A percentile compares a stretch with the other conserved stretches of the same genome.
phyloP scores from a whole-genome alignment of 2,888 invertebrate genomes.

The Xestia rhomboidea region DNA sequence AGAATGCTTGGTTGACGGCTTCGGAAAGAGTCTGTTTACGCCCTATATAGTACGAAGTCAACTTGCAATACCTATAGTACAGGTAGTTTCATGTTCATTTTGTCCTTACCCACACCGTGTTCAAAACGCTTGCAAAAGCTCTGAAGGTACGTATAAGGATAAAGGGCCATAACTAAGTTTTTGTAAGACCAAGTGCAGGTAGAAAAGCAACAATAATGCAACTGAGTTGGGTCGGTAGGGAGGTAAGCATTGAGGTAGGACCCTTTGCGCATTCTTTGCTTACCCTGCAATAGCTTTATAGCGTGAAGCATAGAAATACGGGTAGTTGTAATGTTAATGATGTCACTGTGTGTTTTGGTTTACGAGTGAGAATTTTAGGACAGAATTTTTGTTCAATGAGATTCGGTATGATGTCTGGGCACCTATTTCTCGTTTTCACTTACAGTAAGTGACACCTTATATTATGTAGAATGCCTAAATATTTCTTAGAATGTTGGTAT shows the following conservation, averaged over 20 bases:
- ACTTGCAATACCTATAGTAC: background rate
- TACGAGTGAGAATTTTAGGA: background rate
- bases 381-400: background rate
- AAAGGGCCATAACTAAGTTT: conserved; percentile 11
- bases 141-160: conserved; percentile 17
- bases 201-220: conserved; percentile 28
- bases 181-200: conserved; percentile 41
- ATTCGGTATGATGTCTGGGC: background rate
- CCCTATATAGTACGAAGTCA: background rate
- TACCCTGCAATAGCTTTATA: conserved; percentile 23
- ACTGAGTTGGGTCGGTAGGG: conserved; percentile 16
- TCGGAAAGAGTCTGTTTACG: too few relatives aligned
- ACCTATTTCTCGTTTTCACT: background rate
- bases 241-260: conserved; percentile 27
- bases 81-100: background rate
- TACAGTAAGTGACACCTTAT: background rate
- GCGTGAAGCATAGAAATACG: conserved; percentile 26
- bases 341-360: background rate
- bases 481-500: background rate
- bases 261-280: conserved; percentile 15
- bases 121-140: conserved; percentile 6
- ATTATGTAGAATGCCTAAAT: background rate
- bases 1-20: too few relatives aligned
- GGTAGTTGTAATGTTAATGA: conserved; percentile 30
- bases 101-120: background rate